These are phyloP conservation scores for Mimachlamys varia DNA, from an alignment of 2,888 invertebrate species.

Conservation along the genomic window DNA sequence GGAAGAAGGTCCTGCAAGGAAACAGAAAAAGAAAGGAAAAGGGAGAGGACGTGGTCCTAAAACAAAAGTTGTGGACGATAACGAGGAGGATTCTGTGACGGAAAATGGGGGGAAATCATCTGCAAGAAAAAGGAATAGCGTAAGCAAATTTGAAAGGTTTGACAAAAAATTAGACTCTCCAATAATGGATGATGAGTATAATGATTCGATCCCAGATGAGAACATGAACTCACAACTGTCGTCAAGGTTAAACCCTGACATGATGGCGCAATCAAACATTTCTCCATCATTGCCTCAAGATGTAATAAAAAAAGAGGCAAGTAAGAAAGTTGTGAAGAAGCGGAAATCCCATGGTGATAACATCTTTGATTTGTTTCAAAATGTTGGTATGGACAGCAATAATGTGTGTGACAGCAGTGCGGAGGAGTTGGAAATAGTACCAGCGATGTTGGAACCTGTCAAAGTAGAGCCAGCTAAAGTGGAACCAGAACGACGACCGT, in stretches of 20 bases:
- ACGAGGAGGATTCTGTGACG: slow-evolving; percentile 29
- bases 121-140: not conserved
- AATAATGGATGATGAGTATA: not conserved
- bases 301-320: not conserved
- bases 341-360: slow-evolving; percentile 47
- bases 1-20: slow-evolving; percentile 47
- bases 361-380: slow-evolving; percentile 50
- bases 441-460: not conserved
- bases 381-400: slow-evolving; percentile 29
- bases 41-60: slow-evolving; percentile 17
- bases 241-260: not conserved
- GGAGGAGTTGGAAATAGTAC: not conserved
- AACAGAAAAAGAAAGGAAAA: slow-evolving; percentile 49
- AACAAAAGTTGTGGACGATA: slow-evolving; percentile 32
- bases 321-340: slow-evolving; percentile 28
- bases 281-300: not conserved
- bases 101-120: not conserved
- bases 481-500: not conserved
- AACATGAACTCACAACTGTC: not conserved
- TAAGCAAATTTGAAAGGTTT: not conserved
- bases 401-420: slow-evolving; percentile 13
- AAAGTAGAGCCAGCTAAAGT: not conserved
- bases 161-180: slow-evolving; percentile 18
- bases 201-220: not conserved
- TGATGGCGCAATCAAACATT: not conserved